Evolutionary conservation across 2,797 vertebrate genomes (phyloP).

Genomic region (Moxostoma hubbsi): DNA sequence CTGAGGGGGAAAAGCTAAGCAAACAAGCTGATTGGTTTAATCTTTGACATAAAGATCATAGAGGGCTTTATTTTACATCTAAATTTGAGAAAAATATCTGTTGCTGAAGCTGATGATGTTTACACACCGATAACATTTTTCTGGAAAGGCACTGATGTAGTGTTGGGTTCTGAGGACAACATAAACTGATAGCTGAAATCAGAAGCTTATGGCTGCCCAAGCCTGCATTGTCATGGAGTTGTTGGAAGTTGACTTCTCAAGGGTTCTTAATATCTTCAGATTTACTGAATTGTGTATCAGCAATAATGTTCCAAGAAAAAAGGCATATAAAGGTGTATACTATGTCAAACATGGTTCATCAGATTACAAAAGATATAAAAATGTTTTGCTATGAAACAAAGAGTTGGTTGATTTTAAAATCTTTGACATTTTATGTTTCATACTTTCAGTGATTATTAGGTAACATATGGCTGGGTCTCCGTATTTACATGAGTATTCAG

Average conservation of each 20-base stretch:
- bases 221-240: conserved; percentile 33
- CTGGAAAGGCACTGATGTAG: not conserved
- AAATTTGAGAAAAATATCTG: conserved; percentile 26
- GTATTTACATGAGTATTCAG: too few relatives aligned
- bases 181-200: conserved; percentile 1
- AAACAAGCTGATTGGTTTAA: conserved; percentile 40
- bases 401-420: too few relatives aligned
- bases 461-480: too few relatives aligned
- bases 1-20: conserved; percentile 23
- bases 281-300: not conserved
- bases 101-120: conserved; percentile 36
- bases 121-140: conserved; percentile 33
- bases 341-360: too few relatives aligned
- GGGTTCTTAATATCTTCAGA: not conserved
- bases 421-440: too few relatives aligned
- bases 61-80: conserved; percentile 26
- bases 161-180: not conserved
- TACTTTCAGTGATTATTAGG: too few relatives aligned
- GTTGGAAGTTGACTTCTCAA: not conserved
- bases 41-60: conserved; percentile 19
- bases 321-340: not conserved
- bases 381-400: too few relatives aligned
- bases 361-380: too few relatives aligned
- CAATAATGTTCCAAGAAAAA: conserved; percentile 1
- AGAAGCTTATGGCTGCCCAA: conserved; percentile 4